Base-by-base conservation (phyloP, 2,888 invertebrate species). In the Drosophila pseudotakahashii region DNA sequence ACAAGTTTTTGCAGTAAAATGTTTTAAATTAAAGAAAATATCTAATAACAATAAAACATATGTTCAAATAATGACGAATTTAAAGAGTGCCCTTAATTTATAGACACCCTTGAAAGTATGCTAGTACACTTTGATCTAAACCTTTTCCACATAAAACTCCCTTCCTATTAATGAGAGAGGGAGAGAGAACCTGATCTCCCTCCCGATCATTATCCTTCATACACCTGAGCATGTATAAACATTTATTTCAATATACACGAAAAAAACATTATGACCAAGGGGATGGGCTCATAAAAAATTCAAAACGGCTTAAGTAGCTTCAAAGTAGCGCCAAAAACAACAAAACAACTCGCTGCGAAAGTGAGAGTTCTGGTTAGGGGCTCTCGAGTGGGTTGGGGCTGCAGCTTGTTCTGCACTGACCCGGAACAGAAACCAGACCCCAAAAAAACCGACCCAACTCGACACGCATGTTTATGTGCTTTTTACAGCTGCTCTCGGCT, bases 381-480 rank as follows among this genome's bases (percentile, higher is more conserved):
- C 9, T 2, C 26, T 16, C 47, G 45, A 30, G 3, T 14, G 41
- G 36, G 9, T 32, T 26, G 42, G 57, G 36, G 71, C 36, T 30
- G 53, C 62, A 42, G 68, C 53, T 51, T 68, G 68, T 45, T 63
- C 48, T 58, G 23, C 50, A 66, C 59, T 70, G 72, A 59, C 73
- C 70, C 52, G 30, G n/a, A 37, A 30, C 60, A 26, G 41, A 41
- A 61, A 30, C 45, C 55, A 14, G 47, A 47, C 54, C 41, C 59
- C 54, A 16, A 54, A 59, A 19, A 51, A 32, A 13, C 10, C 36
- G 47, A 16, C 51, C 58, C 50, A 19, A 32, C 78, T 78, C 76
- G 68, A 76, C 77, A 86, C 86, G 81, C 86, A 83, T 83, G 82
- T 83, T 83, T 86, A 83, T 83, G 83, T 67, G 79, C 78, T 81